phyloP scores from a whole-genome alignment of 2,797 vertebrate genomes.

The Scomberomorus guttatus region DNA sequence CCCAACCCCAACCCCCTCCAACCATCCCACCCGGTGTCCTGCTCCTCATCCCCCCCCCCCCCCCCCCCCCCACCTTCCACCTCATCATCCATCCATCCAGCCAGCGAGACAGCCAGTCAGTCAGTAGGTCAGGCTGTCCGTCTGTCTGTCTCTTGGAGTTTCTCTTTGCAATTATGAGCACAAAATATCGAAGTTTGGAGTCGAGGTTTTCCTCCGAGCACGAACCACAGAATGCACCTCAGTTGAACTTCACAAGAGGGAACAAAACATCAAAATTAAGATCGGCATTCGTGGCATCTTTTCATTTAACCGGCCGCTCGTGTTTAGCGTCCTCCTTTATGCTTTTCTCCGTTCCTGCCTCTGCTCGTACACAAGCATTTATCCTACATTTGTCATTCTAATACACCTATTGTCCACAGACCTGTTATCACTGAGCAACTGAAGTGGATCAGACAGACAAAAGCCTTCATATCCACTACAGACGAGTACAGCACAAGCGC shows the following conservation, averaged over 20 bases:
- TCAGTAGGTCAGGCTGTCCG: constrained; percentile 50
- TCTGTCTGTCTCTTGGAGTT: constrained; percentile 18
- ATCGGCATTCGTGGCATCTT: not conserved
- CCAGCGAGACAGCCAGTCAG: constrained; percentile 29
- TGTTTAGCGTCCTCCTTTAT: not conserved
- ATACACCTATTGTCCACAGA: constrained; percentile 8
- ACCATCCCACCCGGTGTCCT: constrained; percentile 54
- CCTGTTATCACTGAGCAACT: constrained; percentile 25
- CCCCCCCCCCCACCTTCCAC: constrained; percentile 50
- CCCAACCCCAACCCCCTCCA: constrained; percentile 28
- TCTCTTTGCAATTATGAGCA: not conserved
- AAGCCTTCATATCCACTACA: constrained; percentile 10
- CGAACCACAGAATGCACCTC: not conserved
- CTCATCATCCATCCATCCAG: constrained; percentile 47
- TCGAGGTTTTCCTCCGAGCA: not conserved
- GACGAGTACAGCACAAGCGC: not conserved
- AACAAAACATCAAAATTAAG: not conserved
- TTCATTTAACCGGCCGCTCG: constrained; percentile 3
- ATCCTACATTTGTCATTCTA: constrained; percentile 13
- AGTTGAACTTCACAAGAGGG: not conserved
- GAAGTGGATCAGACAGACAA: constrained; percentile 34
- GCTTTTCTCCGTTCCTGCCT: not conserved
- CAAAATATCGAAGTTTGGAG: not conserved
- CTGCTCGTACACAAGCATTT: not conserved
- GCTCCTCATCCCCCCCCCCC: constrained; percentile 60